Evolutionary conservation across 2,797 vertebrate species (phyloP), one percentile per base, ranked within the genome.

Genomic region (Harpagifer antarcticus): DNA sequence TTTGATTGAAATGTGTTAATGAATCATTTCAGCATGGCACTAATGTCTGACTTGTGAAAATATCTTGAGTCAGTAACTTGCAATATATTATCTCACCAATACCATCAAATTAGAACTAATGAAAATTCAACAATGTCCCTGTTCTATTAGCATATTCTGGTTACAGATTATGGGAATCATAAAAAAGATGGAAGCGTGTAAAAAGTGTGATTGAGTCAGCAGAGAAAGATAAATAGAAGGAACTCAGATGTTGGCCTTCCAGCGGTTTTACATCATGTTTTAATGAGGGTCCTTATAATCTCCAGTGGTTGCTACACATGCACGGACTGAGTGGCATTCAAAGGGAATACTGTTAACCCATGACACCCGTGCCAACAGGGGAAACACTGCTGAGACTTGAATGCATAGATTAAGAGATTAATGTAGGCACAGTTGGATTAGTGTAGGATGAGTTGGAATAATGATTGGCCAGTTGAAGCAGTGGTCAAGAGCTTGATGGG

Each of bases 221-320:
- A 43, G 61, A 65, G 61, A 70, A 53, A 74, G 43, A 57, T 20
- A 78, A 17, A 55, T 50, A 57, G 45, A 45, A n/a, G 27, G 56
- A 79, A 78, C 15, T 74, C 59, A 76, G 69, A 72, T 65, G 43
- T 37, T 64, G 76, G 83, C 71, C 86, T 67, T 86, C 82, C 71
- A 84, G 63, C 68, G 62, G 73, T 89, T 71, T 84, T 77, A 87
- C 75, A 83, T 90, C 84, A 85, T 90, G 74, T 85, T 86, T 88
- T 92, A 88, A 92, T 85, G 86, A 91, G 83, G 73, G 42, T 40
- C 52, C 74, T 84, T 81, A 85, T 89, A 68, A 86, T 82, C 81
- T 83, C 77, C 79, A 86, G 8, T 82, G 76, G 73, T 70, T 82
- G 74, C 61, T 66, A 45, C 48, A 73, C 72, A 72, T 79, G 42